Evolutionary conservation across 2,113 vertebrate genomes (phyloP).

Genomic region (Ochotona princeps): DNA sequence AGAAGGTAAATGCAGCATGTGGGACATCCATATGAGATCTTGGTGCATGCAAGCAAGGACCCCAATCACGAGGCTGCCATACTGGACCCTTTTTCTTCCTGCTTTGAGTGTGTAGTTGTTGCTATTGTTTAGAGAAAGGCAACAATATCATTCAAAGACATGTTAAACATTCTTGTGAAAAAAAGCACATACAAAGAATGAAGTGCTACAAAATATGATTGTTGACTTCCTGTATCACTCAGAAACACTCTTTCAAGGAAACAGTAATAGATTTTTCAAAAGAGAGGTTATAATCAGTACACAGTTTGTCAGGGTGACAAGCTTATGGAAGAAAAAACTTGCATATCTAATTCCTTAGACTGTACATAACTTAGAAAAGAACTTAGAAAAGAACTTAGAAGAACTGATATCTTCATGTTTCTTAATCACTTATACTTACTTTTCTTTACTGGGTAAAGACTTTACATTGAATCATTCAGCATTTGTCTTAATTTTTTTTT

Average conservation of each 20-base stretch:
- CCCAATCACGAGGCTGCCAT: too few relatives aligned
- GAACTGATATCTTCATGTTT: neutral
- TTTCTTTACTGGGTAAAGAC: neutral
- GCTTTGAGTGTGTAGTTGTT: neutral
- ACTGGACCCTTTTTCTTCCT: too few relatives aligned
- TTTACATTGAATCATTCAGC: neutral
- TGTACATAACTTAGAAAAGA: neutral
- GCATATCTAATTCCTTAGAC: neutral
- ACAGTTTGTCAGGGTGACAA: neutral
- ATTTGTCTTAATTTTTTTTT: neutral
- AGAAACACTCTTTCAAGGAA: conserved; percentile 34
- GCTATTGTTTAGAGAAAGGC: conserved; percentile 17
- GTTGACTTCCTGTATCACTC: conserved; percentile 11
- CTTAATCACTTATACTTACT: neutral
- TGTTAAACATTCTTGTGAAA: neutral
- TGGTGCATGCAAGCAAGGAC: too few relatives aligned
- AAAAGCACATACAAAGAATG: neutral
- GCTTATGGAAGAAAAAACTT: neutral
- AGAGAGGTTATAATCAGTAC: neutral
- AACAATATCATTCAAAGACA: conserved; percentile 42
- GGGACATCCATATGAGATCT: too few relatives aligned
- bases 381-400: neutral
- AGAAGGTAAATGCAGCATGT: too few relatives aligned
- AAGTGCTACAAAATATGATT: conserved; percentile 41
- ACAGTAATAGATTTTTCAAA: conserved; percentile 28